These are phyloP conservation scores for Empidonax traillii DNA, from an alignment of 2,113 vertebrate genomes.

Conservation along the genomic window DNA sequence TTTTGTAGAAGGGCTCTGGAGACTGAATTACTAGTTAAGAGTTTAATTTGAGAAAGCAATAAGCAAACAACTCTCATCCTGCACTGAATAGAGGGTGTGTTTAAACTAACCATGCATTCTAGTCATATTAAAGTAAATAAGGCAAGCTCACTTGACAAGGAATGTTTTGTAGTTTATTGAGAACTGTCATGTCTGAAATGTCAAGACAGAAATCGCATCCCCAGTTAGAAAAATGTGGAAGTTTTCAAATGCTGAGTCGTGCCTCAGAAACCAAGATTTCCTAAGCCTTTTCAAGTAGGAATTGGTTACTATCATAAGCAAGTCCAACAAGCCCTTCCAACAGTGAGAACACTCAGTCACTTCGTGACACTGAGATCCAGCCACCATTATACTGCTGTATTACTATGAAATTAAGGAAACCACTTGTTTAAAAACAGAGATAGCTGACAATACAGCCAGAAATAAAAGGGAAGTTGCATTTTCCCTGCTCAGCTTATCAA, in stretches of 20 bases:
- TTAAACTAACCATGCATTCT: neutral
- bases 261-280: neutral
- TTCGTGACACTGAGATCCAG: neutral
- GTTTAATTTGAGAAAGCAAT: neutral
- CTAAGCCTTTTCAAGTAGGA: neutral
- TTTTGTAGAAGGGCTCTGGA: neutral
- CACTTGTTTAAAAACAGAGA: neutral
- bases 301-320: neutral
- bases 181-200: neutral
- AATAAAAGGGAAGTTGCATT: neutral
- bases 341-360: neutral
- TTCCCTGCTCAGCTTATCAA: neutral
- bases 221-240: neutral
- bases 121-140: neutral
- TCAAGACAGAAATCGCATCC: neutral
- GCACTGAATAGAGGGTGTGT: neutral
- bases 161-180: neutral
- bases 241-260: neutral
- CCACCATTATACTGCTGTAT: neutral
- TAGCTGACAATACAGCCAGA: neutral
- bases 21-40: neutral
- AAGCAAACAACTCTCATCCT: neutral
- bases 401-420: neutral
- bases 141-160: neutral
- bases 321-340: neutral